Percentiles rank a stretch among this genome's conserved stretches.
phyloP scores from a whole-genome alignment of 2,113 vertebrate species.

The Sturnira hondurensis region DNA sequence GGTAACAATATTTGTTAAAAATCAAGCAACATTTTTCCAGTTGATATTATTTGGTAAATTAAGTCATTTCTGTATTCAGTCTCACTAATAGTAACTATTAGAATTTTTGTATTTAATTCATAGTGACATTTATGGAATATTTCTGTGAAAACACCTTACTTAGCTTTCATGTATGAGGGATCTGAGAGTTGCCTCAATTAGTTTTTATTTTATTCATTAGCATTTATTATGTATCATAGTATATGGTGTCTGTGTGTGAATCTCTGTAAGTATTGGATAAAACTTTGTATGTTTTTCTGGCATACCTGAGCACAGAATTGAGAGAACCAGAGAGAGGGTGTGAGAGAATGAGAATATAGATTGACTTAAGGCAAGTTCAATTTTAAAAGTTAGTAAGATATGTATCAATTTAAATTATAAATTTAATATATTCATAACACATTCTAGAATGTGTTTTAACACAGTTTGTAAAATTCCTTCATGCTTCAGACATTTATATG shows the following conservation, averaged over 20 bases:
- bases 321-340: not conserved
- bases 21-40: not conserved
- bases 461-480: constrained; percentile 20
- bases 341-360: not conserved
- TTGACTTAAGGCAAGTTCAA: not conserved
- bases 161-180: not conserved
- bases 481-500: not conserved
- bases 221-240: not conserved
- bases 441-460: constrained; percentile 21
- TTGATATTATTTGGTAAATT: not conserved
- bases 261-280: not conserved
- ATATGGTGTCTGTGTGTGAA: not conserved
- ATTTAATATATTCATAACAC: not conserved
- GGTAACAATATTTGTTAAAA: not conserved
- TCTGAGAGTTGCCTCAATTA: not conserved
- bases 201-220: not conserved
- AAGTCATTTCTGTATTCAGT: not conserved
- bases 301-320: not conserved
- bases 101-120: not conserved
- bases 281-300: not conserved
- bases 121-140: not conserved
- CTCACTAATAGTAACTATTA: not conserved
- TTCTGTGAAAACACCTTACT: not conserved
- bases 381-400: not conserved
- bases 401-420: not conserved